These are phyloP conservation scores for Zophobas atratus DNA, from an alignment of 1,140 invertebrate genomes.

Conservation along the genomic window DNA sequence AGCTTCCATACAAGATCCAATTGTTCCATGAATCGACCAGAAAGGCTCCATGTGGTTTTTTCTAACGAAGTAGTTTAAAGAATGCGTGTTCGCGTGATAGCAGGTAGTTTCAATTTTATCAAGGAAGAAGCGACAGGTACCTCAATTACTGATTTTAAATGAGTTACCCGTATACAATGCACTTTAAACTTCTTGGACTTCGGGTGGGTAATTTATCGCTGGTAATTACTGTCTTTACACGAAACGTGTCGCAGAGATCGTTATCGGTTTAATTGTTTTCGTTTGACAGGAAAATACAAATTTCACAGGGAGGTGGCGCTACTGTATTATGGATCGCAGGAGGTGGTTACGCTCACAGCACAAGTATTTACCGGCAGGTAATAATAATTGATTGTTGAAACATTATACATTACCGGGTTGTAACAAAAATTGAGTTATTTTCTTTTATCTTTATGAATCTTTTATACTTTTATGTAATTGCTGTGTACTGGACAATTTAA, in stretches of 20 bases:
- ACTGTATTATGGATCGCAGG: neutral
- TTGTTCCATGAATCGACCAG: conserved; percentile 9
- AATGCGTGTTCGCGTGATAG: conserved; percentile 39
- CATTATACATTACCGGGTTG: neutral
- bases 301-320: neutral
- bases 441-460: conserved; percentile 10
- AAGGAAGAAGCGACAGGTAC: conserved; percentile 46
- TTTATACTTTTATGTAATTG: neutral
- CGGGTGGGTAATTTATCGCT: conserved; percentile 16
- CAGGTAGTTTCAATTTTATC: conserved; percentile 42
- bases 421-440: conserved; percentile 11
- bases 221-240: conserved; percentile 27
- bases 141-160: conserved; percentile 43
- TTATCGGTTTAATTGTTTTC: conserved; percentile 24
- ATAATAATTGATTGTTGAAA: too few relatives aligned
- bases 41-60: conserved; percentile 24
- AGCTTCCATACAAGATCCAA: neutral
- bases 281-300: neutral
- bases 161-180: conserved; percentile 8
- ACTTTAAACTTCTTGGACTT: conserved; percentile 14
- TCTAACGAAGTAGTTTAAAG: conserved; percentile 25
- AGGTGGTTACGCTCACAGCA: neutral
- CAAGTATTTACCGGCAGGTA: too few relatives aligned
- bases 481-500: conserved; percentile 12
- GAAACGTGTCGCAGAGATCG: conserved; percentile 9